A percentile compares a stretch with the other conserved stretches of the same genome.
phyloP scores from a whole-genome alignment of 2,888 invertebrate species.

The Drosophila falleni region DNA sequence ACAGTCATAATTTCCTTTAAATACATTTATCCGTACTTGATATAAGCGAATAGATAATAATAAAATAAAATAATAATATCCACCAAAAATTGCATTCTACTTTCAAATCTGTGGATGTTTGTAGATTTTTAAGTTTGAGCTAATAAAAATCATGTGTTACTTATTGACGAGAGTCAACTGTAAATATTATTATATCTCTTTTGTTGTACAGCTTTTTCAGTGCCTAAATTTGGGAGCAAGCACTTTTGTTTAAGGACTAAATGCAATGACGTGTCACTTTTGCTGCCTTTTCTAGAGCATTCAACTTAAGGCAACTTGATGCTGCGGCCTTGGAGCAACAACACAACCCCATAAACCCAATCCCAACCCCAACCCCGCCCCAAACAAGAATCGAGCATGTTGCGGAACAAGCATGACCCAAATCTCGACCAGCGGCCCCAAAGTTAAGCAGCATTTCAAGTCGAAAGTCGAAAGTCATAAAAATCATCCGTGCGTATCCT shows the following conservation, averaged over 20 bases:
- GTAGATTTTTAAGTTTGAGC: not conserved
- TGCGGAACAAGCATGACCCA: conserved; percentile 47
- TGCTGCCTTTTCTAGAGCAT: conserved; percentile 31
- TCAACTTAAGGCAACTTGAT: conserved; percentile 30
- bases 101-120: too few species aligned
- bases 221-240: not conserved
- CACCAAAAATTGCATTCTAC: too few species aligned
- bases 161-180: not conserved
- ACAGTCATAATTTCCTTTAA: too few species aligned
- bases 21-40: too few species aligned
- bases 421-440: conserved; percentile 40
- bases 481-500: conserved; percentile 41
- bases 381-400: not conserved
- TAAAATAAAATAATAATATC: too few species aligned
- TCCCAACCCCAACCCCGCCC: too few species aligned
- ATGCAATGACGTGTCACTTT: conserved; percentile 17
- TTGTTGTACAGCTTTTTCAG: not conserved
- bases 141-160: not conserved
- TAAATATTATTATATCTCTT: not conserved
- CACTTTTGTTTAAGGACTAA: conserved; percentile 1
- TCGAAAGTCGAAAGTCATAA: conserved; percentile 32
- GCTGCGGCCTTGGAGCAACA: conserved; percentile 36
- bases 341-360: conserved; percentile 2
- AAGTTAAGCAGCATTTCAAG: conserved; percentile 42
- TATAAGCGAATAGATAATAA: too few species aligned